Base-by-base conservation (phyloP, 92 coral and sea anemone genomes). In the Siderastrea radians region DNA sequence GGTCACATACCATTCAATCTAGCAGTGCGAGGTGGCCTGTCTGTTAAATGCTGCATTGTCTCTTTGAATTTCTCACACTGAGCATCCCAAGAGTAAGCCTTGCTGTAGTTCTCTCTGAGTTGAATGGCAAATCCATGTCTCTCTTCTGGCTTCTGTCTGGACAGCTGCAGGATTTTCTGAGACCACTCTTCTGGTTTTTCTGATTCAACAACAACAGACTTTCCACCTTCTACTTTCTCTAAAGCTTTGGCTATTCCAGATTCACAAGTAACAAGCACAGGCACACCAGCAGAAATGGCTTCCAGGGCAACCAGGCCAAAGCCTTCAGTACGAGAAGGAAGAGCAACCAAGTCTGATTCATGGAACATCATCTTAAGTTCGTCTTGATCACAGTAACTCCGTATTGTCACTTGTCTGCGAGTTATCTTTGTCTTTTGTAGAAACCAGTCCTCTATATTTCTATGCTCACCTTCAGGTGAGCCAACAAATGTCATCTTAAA, bases 401-500 rank as follows among this genome's bases (percentile, higher is more conserved):
- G 74, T 16, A 69, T 69, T 45, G 74, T 69, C 9, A 69, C 2
- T 47, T 69, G 74, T 13, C 9, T 69, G 51, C 53, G 74, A n/a
- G 8, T 69, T 55, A 77, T 77, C 7, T 5, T 0, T 3, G 74
- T 73, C 15, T 72, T 17, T 3, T 72, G 43, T 8, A 74, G 47
- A 84, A 63, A 72, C 69, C 74, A 69, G 8, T 69, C n/a, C n/a
- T 69, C 74, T 6, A 69, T 48, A 4, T 47, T 69, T 69, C 74
- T 1, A 9, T 68, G 72, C 44, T 68, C 72, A 3, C 57, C 72
- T 12, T 48, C 15, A 53, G 80, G 65, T 16, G 79, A 77, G 68
- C 88, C 88, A 5, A 84, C 88, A 60, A 77, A 77, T 54, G 68
- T 77, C 50, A 77, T 14, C 68, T 54, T 47, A 55, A 77, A 77